Base-by-base conservation (phyloP, 1,140 invertebrate genomes). In the Trachymyrmex septentrionalis region DNA sequence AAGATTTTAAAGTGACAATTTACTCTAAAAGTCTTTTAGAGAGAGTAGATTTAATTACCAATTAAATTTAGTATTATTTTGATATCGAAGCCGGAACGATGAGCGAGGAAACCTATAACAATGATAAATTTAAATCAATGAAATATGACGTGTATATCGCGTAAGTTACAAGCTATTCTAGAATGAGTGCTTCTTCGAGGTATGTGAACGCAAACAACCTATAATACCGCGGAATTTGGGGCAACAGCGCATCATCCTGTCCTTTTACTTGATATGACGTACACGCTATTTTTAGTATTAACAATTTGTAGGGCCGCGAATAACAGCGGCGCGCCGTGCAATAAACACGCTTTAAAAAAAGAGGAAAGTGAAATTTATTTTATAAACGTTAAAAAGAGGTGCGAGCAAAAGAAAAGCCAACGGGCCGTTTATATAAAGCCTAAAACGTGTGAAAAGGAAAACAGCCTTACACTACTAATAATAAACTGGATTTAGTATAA, bases 281-380 rank as follows among this genome's bases (percentile, higher is more conserved):
- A 63, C 48, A 64, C 53, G 66, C 80, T 91, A 91, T 91, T 91
- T 91, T 91, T 91, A 90, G 89, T 87, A 75, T 86, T 82, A 91
- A 91, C 89, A 88, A 88, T 90, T 88, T 69, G 76, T 63, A 78
- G 57, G 59, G 71, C 78, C 72, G 48, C 71, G 50, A 86, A 90
- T 84, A 84, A 88, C 87, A 69, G 75, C 34, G 75, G 73, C 71
- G 72, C 85, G 85, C 38, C 86, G 27, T 30, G 2, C 34, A 59
- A 55, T 89, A 87, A 90, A 89, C 85, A 61, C 30, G 59, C 38
- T 34, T 87, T 34, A 24, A 84, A 86, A 66, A 69, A 50, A 88
- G 77, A 73, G 2, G 44, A 16, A 44, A 61, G 48, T n/a, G 7
- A 57, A 16, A 63, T 50, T 69, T 69, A 48, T 69, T 64, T 57